Conservation (phyloP, 2,888 invertebrate species). For the Cephus spinipes region DNA sequence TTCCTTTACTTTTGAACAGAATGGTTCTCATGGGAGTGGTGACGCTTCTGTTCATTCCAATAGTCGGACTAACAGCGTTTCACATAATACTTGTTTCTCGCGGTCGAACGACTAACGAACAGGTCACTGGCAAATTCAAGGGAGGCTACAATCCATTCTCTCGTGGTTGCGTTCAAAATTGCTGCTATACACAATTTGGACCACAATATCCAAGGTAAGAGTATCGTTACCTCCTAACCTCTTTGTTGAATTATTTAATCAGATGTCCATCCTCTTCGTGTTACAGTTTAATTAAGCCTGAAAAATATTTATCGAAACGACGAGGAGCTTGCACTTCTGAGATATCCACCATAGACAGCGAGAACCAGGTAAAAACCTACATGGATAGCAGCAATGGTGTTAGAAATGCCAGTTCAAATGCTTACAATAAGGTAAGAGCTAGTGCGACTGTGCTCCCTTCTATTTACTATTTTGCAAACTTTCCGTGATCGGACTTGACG, state of each 20-base stretch:
- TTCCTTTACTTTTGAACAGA: conserved; percentile 66
- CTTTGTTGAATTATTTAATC: conserved; percentile 7
- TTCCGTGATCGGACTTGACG: background rate
- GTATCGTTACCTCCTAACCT: conserved; percentile 10
- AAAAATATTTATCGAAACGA: conserved; percentile 76
- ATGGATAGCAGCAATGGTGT: conserved; percentile 89
- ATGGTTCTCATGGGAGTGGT: conserved; percentile 94
- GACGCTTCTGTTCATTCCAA: conserved; percentile 92
- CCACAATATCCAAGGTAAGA: conserved; percentile 96
- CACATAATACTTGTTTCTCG: conserved; percentile 96
- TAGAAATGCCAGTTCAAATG: conserved; percentile 83
- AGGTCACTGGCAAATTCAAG: conserved; percentile 99
- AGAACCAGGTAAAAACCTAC: conserved; percentile 95
- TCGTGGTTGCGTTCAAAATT: conserved; percentile 94
- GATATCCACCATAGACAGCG: conserved; percentile 72
- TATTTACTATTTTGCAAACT: conserved; percentile 17
- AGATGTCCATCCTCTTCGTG: conserved; percentile 4
- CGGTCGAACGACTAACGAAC: conserved; percentile 99
- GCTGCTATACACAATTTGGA: conserved; percentile 94
- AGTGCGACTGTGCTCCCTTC: conserved; percentile 52
- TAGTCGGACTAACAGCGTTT: conserved; percentile 97
- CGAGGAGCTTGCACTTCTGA: conserved; percentile 67
- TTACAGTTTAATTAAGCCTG: conserved; percentile 75
- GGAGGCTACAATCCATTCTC: conserved; percentile 99
- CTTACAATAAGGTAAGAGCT: conserved; percentile 90